These are phyloP conservation scores for Corythornis madagascariensis DNA, from an alignment of 2,113 vertebrate species.

Conservation along the genomic window DNA sequence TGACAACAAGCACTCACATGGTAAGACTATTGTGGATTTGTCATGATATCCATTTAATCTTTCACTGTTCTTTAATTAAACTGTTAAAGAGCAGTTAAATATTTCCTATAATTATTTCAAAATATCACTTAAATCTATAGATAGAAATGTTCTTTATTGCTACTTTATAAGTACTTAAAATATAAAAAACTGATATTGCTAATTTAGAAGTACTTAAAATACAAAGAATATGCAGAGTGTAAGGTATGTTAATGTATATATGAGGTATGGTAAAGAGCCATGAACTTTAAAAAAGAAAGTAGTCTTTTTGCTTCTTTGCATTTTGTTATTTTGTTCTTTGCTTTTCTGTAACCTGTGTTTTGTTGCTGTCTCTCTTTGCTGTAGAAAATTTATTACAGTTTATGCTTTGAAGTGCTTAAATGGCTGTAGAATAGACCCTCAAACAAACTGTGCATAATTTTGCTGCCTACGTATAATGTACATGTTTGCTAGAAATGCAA, in stretches of 20 bases:
- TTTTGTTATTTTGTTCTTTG: constrained; percentile 35
- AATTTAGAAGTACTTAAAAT: not conserved
- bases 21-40: constrained; percentile 87
- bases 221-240: not conserved
- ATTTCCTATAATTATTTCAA: constrained; percentile 62
- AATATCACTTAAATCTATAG: constrained; percentile 17
- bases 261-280: not conserved
- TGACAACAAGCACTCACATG: constrained; percentile 97
- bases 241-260: not conserved
- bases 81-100: constrained; percentile 63
- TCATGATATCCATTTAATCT: constrained; percentile 67
- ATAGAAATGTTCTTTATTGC: constrained; percentile 12
- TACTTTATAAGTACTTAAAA: not conserved
- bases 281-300: not conserved
- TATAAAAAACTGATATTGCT: not conserved
- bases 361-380: constrained; percentile 5
- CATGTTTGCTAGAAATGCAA: not conserved
- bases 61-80: constrained; percentile 68
- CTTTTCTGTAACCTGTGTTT: not conserved
- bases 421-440: not conserved
- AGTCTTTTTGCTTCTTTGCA: not conserved
- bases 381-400: not conserved
- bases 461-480: not conserved
- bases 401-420: not conserved
- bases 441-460: not conserved